These are phyloP conservation scores for Cavia porcellus DNA, from an alignment of 2,113 vertebrate genomes.

Conservation along the genomic window DNA sequence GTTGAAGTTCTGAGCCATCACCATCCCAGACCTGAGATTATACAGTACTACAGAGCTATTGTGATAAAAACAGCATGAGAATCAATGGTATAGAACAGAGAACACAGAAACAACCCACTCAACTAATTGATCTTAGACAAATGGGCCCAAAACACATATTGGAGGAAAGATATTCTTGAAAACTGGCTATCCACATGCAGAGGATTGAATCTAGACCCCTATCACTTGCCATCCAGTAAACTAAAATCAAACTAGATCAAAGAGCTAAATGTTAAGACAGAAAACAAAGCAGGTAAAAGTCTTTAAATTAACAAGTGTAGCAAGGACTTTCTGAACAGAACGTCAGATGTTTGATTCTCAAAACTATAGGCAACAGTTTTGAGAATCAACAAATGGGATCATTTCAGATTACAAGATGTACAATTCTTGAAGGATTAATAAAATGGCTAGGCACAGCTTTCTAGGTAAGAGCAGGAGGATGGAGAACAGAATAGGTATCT, in stretches of 20 bases:
- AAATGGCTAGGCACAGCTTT: background rate
- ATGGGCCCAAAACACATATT: background rate
- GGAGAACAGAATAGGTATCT: background rate
- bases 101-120: background rate
- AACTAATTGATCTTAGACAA: background rate
- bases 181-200: background rate
- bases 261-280: background rate
- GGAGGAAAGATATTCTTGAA: background rate
- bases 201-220: background rate
- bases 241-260: background rate
- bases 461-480: background rate
- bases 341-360: background rate
- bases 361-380: background rate
- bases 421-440: constrained; percentile 19
- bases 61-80: background rate
- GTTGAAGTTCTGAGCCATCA: constrained; percentile 24
- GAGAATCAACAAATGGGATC: background rate
- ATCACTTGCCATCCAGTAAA: background rate
- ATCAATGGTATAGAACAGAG: background rate
- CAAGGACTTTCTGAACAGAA: background rate
- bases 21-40: background rate
- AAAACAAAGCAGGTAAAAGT: background rate
- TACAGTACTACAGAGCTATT: background rate
- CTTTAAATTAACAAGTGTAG: background rate
- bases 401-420: background rate